A percentile compares a stretch with the other conserved stretches of the same genome.
These are phyloP conservation scores for Mimachlamys varia DNA, from an alignment of 2,888 invertebrate genomes.

Conservation along the genomic window DNA sequence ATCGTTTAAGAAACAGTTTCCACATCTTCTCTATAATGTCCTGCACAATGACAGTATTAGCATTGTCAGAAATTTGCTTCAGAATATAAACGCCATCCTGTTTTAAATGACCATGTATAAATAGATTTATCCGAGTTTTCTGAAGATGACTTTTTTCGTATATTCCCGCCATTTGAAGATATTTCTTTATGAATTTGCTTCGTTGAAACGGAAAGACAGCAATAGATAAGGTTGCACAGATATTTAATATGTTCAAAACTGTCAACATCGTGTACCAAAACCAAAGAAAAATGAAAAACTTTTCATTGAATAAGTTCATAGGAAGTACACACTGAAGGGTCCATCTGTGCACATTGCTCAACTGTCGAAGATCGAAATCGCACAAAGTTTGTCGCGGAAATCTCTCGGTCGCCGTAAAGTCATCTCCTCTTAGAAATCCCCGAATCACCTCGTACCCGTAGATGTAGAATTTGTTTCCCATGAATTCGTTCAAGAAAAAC, in stretches of 20 bases:
- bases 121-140: constrained; percentile 2
- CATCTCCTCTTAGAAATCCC: background rate
- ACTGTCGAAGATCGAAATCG: background rate
- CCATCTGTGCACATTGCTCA: background rate
- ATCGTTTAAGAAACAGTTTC: background rate
- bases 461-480: background rate
- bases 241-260: background rate
- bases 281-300: background rate
- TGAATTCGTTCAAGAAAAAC: background rate
- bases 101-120: constrained; percentile 26
- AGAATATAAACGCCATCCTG: background rate
- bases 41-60: background rate
- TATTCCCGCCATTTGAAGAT: background rate
- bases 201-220: constrained; percentile 8
- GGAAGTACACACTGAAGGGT: background rate
- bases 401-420: background rate
- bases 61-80: constrained; percentile 9
- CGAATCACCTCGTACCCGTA: background rate
- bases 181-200: background rate
- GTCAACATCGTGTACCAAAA: background rate
- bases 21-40: background rate
- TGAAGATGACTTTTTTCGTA: background rate
- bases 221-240: background rate
- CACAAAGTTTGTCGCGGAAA: background rate
- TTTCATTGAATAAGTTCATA: background rate